These are phyloP conservation scores for Laodelphax striatellus DNA, from an alignment of 1,140 invertebrate genomes.

Conservation along the genomic window DNA sequence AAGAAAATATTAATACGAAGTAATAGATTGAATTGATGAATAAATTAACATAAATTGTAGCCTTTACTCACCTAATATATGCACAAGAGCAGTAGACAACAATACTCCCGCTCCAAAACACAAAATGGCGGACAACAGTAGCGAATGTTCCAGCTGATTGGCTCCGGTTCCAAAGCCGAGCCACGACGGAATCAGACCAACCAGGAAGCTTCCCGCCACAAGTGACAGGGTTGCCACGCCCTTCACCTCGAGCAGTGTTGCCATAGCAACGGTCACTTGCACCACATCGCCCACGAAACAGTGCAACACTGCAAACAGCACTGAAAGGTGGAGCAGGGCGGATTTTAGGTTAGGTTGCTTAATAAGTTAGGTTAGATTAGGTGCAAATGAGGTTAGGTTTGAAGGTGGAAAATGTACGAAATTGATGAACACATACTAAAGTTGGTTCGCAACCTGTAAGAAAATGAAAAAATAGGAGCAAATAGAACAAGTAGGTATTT, in stretches of 20 bases:
- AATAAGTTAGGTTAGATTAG: no score
- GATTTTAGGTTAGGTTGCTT: no score
- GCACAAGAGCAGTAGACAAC: slow-evolving; percentile 77
- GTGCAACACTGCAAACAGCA: not conserved
- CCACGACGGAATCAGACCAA: not conserved
- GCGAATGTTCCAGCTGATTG: not conserved
- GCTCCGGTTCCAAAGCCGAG: not conserved
- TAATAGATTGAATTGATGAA: no score
- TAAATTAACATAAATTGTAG: no score
- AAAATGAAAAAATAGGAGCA: no score
- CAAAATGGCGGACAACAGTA: slow-evolving; percentile 35
- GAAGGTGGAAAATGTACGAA: no score
- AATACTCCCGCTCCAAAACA: slow-evolving; percentile 87
- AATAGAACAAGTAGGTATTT: no score
- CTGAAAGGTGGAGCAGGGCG: not conserved
- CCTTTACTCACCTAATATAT: slow-evolving; percentile 49
- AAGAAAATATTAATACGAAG: no score
- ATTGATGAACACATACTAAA: no score
- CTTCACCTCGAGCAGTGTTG: not conserved
- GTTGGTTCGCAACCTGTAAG: no score
- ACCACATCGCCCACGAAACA: not conserved
- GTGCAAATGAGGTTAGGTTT: no score
- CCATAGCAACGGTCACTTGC: not conserved
- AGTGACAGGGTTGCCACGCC: not conserved
- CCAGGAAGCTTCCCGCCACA: not conserved